Base-by-base conservation (phyloP, 1,140 invertebrate species). In the Procambarus clarkii region DNA sequence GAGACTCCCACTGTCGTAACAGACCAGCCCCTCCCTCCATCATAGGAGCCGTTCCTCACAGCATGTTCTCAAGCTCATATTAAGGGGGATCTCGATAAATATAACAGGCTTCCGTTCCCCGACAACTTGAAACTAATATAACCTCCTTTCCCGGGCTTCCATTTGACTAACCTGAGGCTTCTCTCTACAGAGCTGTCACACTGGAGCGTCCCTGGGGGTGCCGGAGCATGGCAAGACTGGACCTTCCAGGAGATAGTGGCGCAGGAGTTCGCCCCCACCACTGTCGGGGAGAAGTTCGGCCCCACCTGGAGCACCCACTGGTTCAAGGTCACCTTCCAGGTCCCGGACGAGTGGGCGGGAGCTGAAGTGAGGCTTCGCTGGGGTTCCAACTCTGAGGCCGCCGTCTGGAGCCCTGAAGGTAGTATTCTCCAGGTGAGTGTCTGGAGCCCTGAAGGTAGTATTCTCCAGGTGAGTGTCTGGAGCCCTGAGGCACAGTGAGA, bases 191-290 rank as follows among this genome's bases (percentile, higher is more conserved):
- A 54, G 24, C 18, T 87, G 2, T 64, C 46, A 24, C 86, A 87
- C 86, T 87, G 86, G 86, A 54, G 24, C 1, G 18, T 87, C n/a
- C 86, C 86, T 18, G 76, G 76, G 11, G 76, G 86, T 21, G 76
- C 34, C 54, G 69, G 69, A 46, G 48, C 86, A 9, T 87, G 86
- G 86, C 76, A 87, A 34, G 18, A 87, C n/a, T 87, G 86, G 86
- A 44, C 46, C 86, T 79, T 80, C 50, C 15, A 60, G 24, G n/a
- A 80, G 11, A 34, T 87, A 7, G 46, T 79, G 46, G 21, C 9
- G 15, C 86, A 60, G 50, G 54, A 45, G 21, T 87, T 87, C 44
- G 2, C 58, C n/a, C 74, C 76, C 2, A 4, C 44, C 18, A 46
- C 21, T 5, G 24, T 44, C 2, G 76, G 54, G 21, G 5, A 64